phyloP scores from a whole-genome alignment of 2,797 vertebrate genomes.

The Pristis pectinata region DNA sequence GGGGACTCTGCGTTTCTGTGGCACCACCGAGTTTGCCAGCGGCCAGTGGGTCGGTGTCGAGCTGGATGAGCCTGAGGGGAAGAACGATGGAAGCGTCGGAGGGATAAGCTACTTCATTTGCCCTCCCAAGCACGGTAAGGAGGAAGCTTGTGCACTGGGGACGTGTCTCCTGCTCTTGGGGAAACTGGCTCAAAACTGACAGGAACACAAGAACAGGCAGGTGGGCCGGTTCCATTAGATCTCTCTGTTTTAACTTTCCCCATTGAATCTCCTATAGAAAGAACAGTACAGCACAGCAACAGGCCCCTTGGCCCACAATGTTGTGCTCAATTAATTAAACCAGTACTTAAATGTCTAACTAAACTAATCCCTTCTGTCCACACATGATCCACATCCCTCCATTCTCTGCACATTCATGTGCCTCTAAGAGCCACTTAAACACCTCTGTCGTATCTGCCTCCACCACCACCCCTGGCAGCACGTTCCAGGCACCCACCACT shows the following conservation, averaged over 20 bases:
- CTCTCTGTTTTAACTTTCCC: not conserved
- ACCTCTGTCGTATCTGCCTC: too few species aligned
- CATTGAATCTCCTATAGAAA: too few species aligned
- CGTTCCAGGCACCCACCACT: too few species aligned
- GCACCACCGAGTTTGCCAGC: conserved; percentile 86
- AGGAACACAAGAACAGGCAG: not conserved
- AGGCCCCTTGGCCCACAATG: too few species aligned
- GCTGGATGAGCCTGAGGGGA: conserved; percentile 82
- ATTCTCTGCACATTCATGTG: too few species aligned
- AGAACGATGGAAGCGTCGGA: conserved; percentile 86
- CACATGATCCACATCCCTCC: too few species aligned
- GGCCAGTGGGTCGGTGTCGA: conserved; percentile 92
- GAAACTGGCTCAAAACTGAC: not conserved
- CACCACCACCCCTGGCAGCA: too few species aligned
- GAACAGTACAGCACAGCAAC: too few species aligned
- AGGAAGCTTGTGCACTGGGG: not conserved
- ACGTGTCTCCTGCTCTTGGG: not conserved
- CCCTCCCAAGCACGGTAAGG: conserved; percentile 78
- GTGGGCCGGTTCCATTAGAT: not conserved
- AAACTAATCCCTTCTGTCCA: too few species aligned
- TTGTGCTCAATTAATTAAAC: too few species aligned
- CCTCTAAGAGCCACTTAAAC: too few species aligned
- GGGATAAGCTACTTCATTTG: conserved; percentile 89
- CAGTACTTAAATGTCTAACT: too few species aligned
- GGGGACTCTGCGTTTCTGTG: conserved; percentile 81